phyloP scores from a whole-genome alignment of 2,113 vertebrate species.

The Prochilodus magdalenae region DNA sequence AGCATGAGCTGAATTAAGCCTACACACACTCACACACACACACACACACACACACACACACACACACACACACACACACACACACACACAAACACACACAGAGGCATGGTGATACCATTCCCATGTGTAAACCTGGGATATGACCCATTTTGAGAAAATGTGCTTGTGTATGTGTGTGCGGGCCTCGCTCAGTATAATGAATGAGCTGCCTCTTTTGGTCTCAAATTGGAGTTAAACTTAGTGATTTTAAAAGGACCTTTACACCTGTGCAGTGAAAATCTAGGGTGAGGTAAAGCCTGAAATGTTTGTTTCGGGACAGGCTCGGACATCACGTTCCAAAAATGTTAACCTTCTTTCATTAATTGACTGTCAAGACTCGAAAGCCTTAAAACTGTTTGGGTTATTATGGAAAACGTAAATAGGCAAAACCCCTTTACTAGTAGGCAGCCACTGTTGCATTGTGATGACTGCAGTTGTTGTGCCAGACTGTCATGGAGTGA shows the following conservation, averaged over 20 bases:
- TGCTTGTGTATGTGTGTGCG: conserved; percentile 23
- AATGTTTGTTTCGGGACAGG: no score
- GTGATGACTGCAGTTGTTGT: no score
- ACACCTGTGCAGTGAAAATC: conserved; percentile 1
- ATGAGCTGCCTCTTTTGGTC: conserved; percentile 22
- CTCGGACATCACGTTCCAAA: no score
- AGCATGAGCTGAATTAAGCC: neutral
- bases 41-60: conserved; percentile 25
- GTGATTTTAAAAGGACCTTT: conserved; percentile 29
- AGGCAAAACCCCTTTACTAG: no score
- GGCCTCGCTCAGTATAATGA: conserved; percentile 23
- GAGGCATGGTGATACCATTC: conserved; percentile 12
- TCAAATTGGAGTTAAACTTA: conserved; percentile 32
- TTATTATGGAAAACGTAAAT: no score
- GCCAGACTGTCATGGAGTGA: no score
- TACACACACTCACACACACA: conserved; percentile 23
- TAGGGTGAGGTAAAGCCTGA: neutral
- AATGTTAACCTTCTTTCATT: no score
- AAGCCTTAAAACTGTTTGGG: no score
- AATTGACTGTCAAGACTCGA: no score
- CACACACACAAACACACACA: no score
- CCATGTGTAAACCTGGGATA: conserved; percentile 21
- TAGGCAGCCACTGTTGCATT: no score
- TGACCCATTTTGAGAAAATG: conserved; percentile 43
- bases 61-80: conserved; percentile 29